Evolutionary conservation across 2,113 vertebrate genomes (phyloP), one percentile per base, ranked within the genome.

Genomic region (Monarcha castaneiventris): DNA sequence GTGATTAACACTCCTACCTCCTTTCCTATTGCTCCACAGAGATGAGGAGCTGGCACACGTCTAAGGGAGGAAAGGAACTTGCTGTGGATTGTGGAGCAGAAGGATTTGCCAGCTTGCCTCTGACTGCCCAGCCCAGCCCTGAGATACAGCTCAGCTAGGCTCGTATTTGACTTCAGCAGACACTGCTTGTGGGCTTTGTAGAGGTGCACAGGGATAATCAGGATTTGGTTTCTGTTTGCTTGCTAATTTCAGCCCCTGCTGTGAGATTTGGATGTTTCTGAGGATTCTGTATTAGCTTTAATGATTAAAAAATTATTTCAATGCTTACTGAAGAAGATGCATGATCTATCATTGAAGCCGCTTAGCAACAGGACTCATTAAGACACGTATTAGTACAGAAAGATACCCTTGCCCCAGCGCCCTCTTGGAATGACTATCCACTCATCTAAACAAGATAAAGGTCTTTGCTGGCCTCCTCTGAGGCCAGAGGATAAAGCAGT

Each of bases 271-370:
- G 87, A 89, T 94, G 75, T 85, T 96, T 94, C 84, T 71, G 75
- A 96, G 82, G 61, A 88, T 93, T 94, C 80, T 81, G 10, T 94
- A 93, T 96, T 94, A 96, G 79, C 90, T 94, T 95, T 84, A 95
- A 93, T 97, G 86, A 96, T 95, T 96, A 94, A 96, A 97, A 97
- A 95, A 91, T 80, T 90, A 95, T 93, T 96, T 96, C 56, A 93
- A 61, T 88, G 83, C 85, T 94, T 93, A 92, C 72, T n/a, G 68
- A 92, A 75, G 87, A 95, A 94, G 96, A 84, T 89, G 79, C 68
- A 56, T 52, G 80, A 79, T 96, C 90, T 89, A 81, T 90, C 88
- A 54, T 21, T 78, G 88, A 92, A 90, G 94, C 79, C 43, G 3
- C 90, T 94, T 90, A 93, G 94, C 94, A 93, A 90, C 90, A 84